Base-by-base conservation (phyloP, 1,140 invertebrate species). In the Metaphire vulgaris region DNA sequence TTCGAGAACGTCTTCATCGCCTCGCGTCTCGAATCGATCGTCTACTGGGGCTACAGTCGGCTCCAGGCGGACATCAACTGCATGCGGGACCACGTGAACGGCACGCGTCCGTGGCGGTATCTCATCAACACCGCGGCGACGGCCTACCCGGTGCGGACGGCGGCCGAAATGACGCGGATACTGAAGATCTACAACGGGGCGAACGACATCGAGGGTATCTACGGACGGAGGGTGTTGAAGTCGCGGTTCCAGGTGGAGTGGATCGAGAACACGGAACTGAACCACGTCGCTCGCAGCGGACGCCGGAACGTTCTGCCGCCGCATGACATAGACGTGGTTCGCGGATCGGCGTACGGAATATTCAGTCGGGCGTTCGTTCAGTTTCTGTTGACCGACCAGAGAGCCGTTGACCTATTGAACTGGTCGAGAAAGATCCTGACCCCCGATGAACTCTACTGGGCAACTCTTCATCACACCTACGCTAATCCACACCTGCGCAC, bases 391-490 rank as follows among this genome's bases (percentile, higher is more conserved):
- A 73, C 69, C 29, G 79, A 82, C 76, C 16, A 69, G 14, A 64
- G 72, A 16, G 80, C 82, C 1, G 78, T 67, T 29, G 80, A 80
- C 26, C 76, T 85, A 1, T 76, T 85, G 32, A 56, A 81, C 6
- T 85, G 83, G 83, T 78, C 72, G 0, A 71, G 78, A 65, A 79
- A 80, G 16, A 80, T 83, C 1, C 79, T 72, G n/a, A 83, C 81
- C 76, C 84, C 84, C 21, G 84, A 85, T 67, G 84, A 85, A 76
- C 81, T 81, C 71, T 85, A 80, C 77, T 85, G 83, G 84, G 77
- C 83, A 6, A 85, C 81, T 1, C 66, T 85, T n/a, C 76, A 84
- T 65, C 81, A 81, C 70, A 78, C 76, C 14, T 56, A 78, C 74
- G 33, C 74, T 34, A 83, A 84, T 68, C 74, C 74, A 0, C 67